Percentiles rank a stretch among this genome's conserved stretches.
Conservation (phyloP, 2,797 vertebrate genomes). For the Alcedo atthis region DNA sequence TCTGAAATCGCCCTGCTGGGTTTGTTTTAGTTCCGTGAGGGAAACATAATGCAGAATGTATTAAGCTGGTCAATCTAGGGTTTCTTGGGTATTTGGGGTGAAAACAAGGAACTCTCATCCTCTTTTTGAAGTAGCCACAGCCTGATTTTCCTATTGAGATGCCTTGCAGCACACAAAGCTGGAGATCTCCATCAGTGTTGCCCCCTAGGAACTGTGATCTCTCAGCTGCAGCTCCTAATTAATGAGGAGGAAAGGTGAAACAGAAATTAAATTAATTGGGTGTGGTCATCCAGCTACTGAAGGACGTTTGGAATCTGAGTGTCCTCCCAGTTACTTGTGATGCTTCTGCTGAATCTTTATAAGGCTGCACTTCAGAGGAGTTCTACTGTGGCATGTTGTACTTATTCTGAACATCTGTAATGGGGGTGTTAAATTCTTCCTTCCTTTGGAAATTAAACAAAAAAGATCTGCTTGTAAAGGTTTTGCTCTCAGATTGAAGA, state of each 20-base stretch:
- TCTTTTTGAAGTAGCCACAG: not conserved
- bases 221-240: slow-evolving; percentile 2
- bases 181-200: not conserved
- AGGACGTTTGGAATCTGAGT: not conserved
- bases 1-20: not conserved
- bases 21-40: not conserved
- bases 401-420: not conserved
- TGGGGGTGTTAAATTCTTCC: not conserved
- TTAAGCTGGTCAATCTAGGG: not conserved
- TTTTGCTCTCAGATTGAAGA: not conserved
- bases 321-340: not conserved
- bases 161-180: rapidly evolving
- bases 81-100: not conserved
- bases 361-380: not conserved
- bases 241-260: not conserved
- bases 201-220: not conserved
- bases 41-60: not conserved
- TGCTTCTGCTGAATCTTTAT: not conserved
- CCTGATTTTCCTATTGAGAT: not conserved
- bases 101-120: not conserved
- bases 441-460: not conserved
- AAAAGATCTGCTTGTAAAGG: not conserved
- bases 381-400: rapidly evolving
- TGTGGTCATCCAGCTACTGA: not conserved
- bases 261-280: not conserved